phyloP scores from a whole-genome alignment of 2,888 invertebrate species.

The Chesias legatella region DNA sequence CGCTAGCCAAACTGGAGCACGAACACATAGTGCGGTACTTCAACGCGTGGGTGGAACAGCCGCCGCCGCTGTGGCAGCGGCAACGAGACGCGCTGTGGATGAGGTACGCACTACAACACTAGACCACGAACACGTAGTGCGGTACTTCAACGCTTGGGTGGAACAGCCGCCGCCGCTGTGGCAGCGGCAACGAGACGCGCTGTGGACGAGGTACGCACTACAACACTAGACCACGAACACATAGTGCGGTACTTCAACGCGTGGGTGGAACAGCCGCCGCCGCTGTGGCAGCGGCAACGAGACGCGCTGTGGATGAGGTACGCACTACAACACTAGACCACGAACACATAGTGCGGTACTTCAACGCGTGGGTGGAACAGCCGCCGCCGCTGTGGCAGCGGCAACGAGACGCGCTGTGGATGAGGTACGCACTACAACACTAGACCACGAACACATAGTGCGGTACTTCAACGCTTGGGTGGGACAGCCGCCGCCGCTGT shows the following conservation, averaged over 20 bases:
- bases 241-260: conserved; percentile 98
- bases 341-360: conserved; percentile 96
- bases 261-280: conserved; percentile 96
- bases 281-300: conserved; percentile 90
- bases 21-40: conserved; percentile 97
- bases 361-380: conserved; percentile 96
- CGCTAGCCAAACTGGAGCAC: conserved; percentile 96
- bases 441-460: too few relatives aligned
- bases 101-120: conserved; percentile 43
- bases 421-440: conserved; percentile 48
- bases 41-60: conserved; percentile 96
- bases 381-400: conserved; percentile 95
- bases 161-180: conserved; percentile 94
- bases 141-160: conserved; percentile 97
- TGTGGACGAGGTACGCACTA: conserved; percentile 72
- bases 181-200: conserved; percentile 89
- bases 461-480: too few relatives aligned
- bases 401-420: conserved; percentile 84
- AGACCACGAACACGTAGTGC: conserved; percentile 94
- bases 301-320: conserved; percentile 83
- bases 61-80: conserved; percentile 94
- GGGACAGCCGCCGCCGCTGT: too few relatives aligned
- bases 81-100: conserved; percentile 85
- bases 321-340: conserved; percentile 69
- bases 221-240: conserved; percentile 84